phyloP scores from a whole-genome alignment of 2,113 vertebrate species.

The Phrynosoma blainvillii region DNA sequence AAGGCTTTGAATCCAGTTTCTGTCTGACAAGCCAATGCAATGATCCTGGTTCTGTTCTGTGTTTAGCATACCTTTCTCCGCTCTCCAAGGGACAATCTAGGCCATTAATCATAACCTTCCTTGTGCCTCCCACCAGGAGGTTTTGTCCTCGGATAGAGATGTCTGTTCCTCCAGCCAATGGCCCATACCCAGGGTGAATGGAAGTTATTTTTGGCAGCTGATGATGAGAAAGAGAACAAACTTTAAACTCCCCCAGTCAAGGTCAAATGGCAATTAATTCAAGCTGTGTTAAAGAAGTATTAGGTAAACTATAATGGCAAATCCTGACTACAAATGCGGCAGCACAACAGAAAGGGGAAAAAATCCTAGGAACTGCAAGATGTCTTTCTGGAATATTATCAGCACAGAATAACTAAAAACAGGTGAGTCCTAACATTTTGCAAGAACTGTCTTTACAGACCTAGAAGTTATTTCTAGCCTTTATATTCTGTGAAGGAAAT shows the following conservation, averaged over 20 bases:
- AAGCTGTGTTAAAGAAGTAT: neutral
- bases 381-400: neutral
- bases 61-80: conserved; percentile 41
- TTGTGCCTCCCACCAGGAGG: conserved; percentile 81
- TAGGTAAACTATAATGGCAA: neutral
- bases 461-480: neutral
- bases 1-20: neutral
- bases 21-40: neutral
- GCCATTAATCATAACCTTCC: conserved; percentile 83
- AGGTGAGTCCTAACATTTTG: neutral
- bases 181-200: conserved; percentile 87
- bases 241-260: neutral
- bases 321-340: neutral
- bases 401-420: neutral
- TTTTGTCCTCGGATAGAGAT: conserved; percentile 84
- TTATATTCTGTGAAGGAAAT: neutral
- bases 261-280: neutral
- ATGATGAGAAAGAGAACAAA: conserved; percentile 6
- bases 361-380: neutral
- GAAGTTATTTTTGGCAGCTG: conserved; percentile 85
- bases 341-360: neutral
- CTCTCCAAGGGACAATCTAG: conserved; percentile 74
- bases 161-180: conserved; percentile 85
- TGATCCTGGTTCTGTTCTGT: neutral
- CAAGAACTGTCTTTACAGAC: neutral